Percentiles rank a stretch among this genome's conserved stretches.
Evolutionary conservation across 92 coral and sea anemone species (phyloP).

Genomic region (Montipora capitata): DNA sequence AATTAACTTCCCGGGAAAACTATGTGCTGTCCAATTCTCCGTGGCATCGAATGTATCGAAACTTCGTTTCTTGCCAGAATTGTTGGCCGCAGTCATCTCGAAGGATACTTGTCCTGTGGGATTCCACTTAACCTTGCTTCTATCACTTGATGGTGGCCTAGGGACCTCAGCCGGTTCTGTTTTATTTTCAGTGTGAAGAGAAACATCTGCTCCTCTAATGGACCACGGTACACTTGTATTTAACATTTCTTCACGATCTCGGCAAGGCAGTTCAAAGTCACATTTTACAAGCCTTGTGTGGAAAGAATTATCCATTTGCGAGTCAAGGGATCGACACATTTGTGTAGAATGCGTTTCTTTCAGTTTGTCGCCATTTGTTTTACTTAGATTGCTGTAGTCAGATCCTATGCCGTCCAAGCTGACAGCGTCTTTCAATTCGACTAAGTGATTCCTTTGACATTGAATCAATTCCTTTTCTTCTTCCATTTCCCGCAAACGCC

Average conservation of each 20-base stretch:
- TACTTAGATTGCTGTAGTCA: not conserved
- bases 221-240: constrained; percentile 18
- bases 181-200: not conserved
- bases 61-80: not conserved
- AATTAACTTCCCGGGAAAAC: not conserved
- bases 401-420: not conserved
- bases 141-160: not conserved
- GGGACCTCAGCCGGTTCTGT: not conserved
- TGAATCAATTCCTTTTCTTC: constrained; percentile 70
- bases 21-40: not conserved
- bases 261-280: constrained; percentile 32
- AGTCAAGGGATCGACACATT: constrained; percentile 42
- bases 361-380: not conserved
- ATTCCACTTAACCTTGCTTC: not conserved
- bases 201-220: not conserved
- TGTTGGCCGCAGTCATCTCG: not conserved
- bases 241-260: not conserved
- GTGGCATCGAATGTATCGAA: not conserved
- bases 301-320: not conserved
- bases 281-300: constrained; percentile 17
- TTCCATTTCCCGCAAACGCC: constrained; percentile 75
- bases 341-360: not conserved
- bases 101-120: not conserved
- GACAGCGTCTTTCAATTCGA: constrained; percentile 40
- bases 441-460: constrained; percentile 73